Percentiles rank a stretch among this genome's conserved stretches.
Conservation (phyloP, 2,113 vertebrate species). For the Lasiurus cinereus region DNA sequence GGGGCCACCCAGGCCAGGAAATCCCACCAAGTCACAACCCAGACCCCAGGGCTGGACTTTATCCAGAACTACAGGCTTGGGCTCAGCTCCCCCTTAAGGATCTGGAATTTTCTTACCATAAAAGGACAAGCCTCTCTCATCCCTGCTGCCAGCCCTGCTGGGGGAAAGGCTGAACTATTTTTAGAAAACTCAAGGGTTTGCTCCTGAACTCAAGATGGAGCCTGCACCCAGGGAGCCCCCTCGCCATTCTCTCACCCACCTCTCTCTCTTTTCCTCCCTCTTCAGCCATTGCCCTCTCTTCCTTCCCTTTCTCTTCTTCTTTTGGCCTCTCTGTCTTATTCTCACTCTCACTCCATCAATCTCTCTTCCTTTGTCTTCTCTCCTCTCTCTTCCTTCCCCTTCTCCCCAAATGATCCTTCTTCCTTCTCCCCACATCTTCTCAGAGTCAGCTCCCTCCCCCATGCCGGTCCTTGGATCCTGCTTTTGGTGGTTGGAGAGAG, state of each 20-base stretch:
- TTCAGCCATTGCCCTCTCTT: background rate
- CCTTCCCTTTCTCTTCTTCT: background rate
- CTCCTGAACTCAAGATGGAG: conserved; percentile 85
- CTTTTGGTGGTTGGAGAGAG: conserved; percentile 67
- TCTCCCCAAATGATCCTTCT: background rate
- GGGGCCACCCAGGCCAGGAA: background rate
- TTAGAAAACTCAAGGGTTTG: conserved; percentile 87
- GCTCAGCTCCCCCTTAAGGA: conserved; percentile 81
- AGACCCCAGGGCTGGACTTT: conserved; percentile 83
- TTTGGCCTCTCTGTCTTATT: background rate
- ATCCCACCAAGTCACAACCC: conserved; percentile 16
- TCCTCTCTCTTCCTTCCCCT: background rate
- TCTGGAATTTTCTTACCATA: conserved; percentile 90
- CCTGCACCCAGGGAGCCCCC: background rate
- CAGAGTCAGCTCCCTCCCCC: background rate
- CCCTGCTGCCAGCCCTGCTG: conserved; percentile 81
- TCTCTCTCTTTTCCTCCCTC: background rate
- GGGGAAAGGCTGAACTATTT: conserved; percentile 90
- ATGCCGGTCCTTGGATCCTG: conserved; percentile 33
- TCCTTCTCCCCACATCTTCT: background rate
- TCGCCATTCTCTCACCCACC: background rate
- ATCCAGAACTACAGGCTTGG: conserved; percentile 77
- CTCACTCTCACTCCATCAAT: background rate
- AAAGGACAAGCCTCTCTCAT: conserved; percentile 87
- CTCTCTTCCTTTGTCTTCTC: background rate